phyloP scores from a whole-genome alignment of 2,888 invertebrate genomes.

The Lasioglossum villosulum region DNA sequence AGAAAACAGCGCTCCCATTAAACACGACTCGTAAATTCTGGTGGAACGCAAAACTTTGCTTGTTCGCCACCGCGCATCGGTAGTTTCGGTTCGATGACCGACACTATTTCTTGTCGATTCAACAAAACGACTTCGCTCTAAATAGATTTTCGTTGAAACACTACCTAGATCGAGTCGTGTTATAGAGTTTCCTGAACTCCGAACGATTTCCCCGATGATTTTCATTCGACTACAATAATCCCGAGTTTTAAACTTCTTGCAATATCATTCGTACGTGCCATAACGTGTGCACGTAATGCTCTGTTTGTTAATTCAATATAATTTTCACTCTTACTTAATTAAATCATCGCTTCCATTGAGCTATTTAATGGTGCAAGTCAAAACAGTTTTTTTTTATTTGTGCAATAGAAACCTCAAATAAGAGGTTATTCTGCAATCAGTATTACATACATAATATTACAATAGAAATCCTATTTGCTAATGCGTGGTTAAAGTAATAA shows the following conservation, averaged over 20 bases:
- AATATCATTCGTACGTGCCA: background rate
- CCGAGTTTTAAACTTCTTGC: background rate
- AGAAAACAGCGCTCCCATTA: slow-evolving; percentile 19
- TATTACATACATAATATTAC: too few species aligned
- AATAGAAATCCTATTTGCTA: too few species aligned
- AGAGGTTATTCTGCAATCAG: too few species aligned
- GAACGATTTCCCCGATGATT: background rate
- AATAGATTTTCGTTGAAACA: slow-evolving; percentile 3
- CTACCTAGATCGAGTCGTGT: background rate
- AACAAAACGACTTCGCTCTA: background rate
- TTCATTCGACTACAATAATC: background rate
- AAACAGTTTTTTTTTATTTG: too few species aligned
- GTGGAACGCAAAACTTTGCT: slow-evolving; percentile 21
- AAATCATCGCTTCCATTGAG: background rate
- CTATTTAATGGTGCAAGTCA: background rate
- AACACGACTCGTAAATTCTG: slow-evolving; percentile 36
- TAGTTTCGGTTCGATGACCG: slow-evolving; percentile 18
- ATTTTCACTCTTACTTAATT: background rate
- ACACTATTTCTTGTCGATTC: slow-evolving; percentile 24
- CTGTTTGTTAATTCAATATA: background rate
- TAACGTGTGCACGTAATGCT: background rate
- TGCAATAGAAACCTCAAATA: too few species aligned
- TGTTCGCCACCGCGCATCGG: background rate
- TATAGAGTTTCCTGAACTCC: background rate
- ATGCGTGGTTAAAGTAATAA: too few species aligned